Base-by-base conservation (phyloP, 1,140 invertebrate genomes). In the Bicyclus anynana region DNA sequence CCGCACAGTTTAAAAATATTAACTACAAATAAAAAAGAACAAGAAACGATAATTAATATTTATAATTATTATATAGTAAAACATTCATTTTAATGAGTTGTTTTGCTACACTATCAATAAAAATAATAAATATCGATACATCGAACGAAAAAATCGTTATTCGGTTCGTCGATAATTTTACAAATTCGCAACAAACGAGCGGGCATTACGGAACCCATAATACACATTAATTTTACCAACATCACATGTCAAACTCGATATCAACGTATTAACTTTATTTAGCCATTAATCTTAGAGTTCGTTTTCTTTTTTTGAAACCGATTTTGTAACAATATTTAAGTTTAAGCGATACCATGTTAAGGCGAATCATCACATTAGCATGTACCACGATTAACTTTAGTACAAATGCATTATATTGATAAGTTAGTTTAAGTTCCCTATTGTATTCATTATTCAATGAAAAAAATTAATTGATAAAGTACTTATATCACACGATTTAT, bases 221-320 rank as follows among this genome's bases (percentile, higher is more conserved):
- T 84, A 84, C 72, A 80, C 82, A 85, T 87, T 77, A 82, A 86
- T 87, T 77, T 78, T 46, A 66, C 59, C 68, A 71, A 78, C 76
- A 80, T 72, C 74, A 62, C 80, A 77, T 85, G 84, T 84, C 84
- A 84, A 86, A 82, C 77, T 69, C 51, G 59, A 79, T 78, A 80
- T 85, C 77, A 67, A 48, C 69, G 65, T 74, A 85, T 87, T 87
- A 85, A 83, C 80, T 84, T 85, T 81, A 87, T 87, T 84, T 82
- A 78, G 71, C 61, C 57, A 73, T 84, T 82, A 40, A 69, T 71
- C 56, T 59, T 20, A 1, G 18, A 47, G 52, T 50, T 33, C 50
- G 27, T 51, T 23, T 59, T 59, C 18, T 23, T 59, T 55, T 53
- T 48, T n/a, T n/a, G n/a, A 16, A 46, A 57, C 35, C 38, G 51